A percentile compares a stretch with the other conserved stretches of the same genome.
Conservation (phyloP, 2,113 vertebrate genomes). For the Erythrocercus mccallii region DNA sequence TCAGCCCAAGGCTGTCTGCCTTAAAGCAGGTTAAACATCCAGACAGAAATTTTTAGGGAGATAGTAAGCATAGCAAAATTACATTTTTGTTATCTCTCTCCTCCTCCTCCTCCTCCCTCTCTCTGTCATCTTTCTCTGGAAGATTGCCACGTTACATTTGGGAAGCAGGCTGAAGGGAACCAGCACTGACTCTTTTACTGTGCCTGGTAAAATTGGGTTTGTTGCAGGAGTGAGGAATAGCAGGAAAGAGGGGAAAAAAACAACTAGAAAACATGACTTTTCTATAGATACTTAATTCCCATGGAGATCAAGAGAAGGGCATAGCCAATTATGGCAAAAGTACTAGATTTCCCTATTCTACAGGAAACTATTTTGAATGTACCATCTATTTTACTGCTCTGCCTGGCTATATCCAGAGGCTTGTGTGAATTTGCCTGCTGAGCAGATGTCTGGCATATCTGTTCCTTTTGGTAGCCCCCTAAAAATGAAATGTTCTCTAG, state of each 20-base stretch:
- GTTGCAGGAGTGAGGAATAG: background rate
- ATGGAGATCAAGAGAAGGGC: background rate
- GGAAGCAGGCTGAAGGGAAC: background rate
- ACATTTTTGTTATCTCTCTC: background rate
- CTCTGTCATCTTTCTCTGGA: background rate
- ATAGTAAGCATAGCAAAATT: background rate
- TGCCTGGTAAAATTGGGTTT: background rate
- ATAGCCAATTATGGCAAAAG: background rate
- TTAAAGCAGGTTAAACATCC: background rate
- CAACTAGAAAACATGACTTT: background rate
- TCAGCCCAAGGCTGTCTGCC: background rate
- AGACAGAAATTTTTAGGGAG: background rate
- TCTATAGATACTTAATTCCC: background rate
- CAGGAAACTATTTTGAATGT: background rate
- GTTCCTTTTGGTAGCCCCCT: background rate
- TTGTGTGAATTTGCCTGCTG: constrained; percentile 18
- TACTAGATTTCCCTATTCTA: background rate
- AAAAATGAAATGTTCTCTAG: background rate
- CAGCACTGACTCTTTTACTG: background rate
- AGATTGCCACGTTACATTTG: background rate
- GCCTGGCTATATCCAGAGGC: background rate
- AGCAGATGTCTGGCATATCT: background rate
- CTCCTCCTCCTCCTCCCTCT: background rate
- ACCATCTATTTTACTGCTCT: background rate
- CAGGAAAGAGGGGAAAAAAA: background rate